Conservation (phyloP, 2,113 vertebrate species). For the Prochilodus magdalenae region DNA sequence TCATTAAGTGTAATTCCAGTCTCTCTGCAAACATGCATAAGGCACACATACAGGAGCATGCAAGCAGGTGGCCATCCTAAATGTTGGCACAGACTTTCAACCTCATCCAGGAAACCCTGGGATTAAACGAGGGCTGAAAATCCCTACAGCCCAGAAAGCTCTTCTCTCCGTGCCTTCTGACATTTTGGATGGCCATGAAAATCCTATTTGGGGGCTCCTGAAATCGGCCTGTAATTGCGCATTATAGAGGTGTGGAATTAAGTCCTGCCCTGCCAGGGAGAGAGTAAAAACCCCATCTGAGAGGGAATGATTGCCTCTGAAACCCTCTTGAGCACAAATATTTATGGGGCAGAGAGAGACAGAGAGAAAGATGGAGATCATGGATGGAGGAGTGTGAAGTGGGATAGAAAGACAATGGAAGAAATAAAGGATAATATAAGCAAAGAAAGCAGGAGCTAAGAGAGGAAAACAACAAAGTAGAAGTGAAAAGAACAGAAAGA, state of each 20-base stretch:
- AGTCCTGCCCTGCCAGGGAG: conserved; percentile 45
- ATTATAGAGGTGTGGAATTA: conserved; percentile 51
- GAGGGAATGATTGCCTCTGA: conserved; percentile 46
- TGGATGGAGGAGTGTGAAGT: background rate
- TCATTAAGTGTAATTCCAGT: background rate
- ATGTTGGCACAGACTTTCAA: background rate
- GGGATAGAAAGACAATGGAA: conserved; percentile 13
- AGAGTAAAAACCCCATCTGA: conserved; percentile 46
- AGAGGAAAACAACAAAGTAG: background rate
- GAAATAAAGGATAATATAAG: background rate
- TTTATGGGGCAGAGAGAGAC: conserved; percentile 1
- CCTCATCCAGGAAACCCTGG: background rate
- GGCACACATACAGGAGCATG: conserved; percentile 3
- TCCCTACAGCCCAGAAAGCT: conserved; percentile 8
- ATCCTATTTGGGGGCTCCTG: conserved; percentile 50
- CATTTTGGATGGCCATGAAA: conserved; percentile 50
- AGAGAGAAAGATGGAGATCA: conserved; percentile 5
- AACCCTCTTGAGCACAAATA: conserved; percentile 42
- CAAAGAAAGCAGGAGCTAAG: background rate
- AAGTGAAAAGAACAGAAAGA: background rate
- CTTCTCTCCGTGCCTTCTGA: conserved; percentile 17
- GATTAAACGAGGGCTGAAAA: background rate
- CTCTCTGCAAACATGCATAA: background rate
- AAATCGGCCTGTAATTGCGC: conserved; percentile 56
- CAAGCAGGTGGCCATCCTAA: background rate